Conservation (phyloP, 2,113 vertebrate species). For the Dicrurus megarhynchus region DNA sequence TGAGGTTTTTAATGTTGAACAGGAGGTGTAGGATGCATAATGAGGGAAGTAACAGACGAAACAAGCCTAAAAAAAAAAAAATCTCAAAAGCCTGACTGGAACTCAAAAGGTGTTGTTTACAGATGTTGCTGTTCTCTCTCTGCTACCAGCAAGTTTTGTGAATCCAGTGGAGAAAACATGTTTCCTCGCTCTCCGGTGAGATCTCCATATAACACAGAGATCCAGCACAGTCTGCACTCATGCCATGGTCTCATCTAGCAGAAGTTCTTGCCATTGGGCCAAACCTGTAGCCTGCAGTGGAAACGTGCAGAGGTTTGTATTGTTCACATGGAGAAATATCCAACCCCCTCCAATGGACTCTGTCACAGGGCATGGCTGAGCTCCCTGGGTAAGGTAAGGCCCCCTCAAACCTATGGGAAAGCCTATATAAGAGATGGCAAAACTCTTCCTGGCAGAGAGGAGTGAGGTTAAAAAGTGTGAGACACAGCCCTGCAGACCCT, state of each 20-base stretch:
- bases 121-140: not conserved
- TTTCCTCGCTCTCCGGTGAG: not conserved
- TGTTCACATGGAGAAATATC: not conserved
- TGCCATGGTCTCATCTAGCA: not conserved
- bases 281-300: not conserved
- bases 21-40: not conserved
- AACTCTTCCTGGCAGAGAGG: not conserved
- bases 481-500: not conserved
- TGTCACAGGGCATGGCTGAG: not conserved
- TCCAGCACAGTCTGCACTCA: not conserved
- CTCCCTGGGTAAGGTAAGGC: not conserved
- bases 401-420: not conserved
- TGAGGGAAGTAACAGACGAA: not conserved
- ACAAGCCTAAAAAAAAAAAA: not conserved
- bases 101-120: not conserved
- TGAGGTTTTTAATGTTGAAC: not conserved
- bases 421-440: not conserved
- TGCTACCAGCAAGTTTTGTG: not conserved
- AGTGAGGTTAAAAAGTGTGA: not conserved
- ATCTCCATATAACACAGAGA: too few species aligned
- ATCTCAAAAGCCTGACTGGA: not conserved
- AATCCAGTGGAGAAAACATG: not conserved
- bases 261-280: not conserved
- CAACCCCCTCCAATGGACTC: fast-evolving
- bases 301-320: not conserved